Conservation (phyloP, 1,140 invertebrate genomes). For the Saccostrea echinata region DNA sequence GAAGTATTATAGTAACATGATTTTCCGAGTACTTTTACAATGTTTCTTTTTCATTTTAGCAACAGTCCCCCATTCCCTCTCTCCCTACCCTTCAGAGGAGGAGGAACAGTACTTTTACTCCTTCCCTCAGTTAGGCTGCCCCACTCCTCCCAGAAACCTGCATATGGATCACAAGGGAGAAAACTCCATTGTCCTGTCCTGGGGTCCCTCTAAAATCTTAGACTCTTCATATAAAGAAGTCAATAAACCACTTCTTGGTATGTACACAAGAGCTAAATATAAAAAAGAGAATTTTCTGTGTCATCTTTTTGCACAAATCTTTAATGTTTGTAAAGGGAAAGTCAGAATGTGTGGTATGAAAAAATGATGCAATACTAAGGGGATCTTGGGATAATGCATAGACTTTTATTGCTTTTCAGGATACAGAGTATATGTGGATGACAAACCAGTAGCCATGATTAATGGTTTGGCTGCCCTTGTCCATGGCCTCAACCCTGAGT, state of each 20-base stretch:
- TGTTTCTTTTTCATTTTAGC: conserved; percentile 53
- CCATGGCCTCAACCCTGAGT: conserved; percentile 64
- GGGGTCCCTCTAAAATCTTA: conserved; percentile 66
- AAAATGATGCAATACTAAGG: too few species aligned
- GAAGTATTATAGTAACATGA: too few species aligned
- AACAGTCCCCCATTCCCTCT: conserved; percentile 67
- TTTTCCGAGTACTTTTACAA: too few species aligned
- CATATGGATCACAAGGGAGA: conserved; percentile 64
- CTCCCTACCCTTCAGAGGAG: conserved; percentile 68
- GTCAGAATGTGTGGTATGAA: too few species aligned
- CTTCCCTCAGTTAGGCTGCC: conserved; percentile 64
- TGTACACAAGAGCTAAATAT: background rate
- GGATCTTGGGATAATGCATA: too few species aligned
- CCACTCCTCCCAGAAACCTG: conserved; percentile 68
- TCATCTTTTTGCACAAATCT: too few species aligned
- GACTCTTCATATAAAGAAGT: conserved; percentile 50
- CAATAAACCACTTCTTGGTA: conserved; percentile 64
- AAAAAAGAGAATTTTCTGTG: too few species aligned
- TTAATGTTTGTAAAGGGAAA: too few species aligned
- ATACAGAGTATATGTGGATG: conserved; percentile 74
- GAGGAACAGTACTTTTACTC: conserved; percentile 65
- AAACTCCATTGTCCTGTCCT: conserved; percentile 66
- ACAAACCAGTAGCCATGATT: conserved; percentile 67
- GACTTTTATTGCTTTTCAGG: conserved; percentile 53
- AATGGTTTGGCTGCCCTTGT: conserved; percentile 64